Conservation (phyloP, 2,113 vertebrate genomes). For the Raja brachyura region DNA sequence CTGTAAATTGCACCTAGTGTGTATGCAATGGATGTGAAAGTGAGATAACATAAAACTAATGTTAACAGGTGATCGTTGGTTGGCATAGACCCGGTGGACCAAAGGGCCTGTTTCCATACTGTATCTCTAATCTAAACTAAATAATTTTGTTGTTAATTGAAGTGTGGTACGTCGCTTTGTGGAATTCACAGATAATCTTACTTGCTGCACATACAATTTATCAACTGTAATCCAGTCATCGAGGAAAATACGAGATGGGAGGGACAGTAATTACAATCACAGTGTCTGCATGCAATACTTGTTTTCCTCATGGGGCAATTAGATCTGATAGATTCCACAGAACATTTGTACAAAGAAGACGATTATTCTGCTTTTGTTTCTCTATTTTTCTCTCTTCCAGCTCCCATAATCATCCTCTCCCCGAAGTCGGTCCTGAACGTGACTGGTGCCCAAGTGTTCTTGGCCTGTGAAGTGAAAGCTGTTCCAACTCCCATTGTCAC, state of each 20-base stretch:
- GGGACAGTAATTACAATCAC: not conserved
- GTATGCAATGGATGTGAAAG: no score
- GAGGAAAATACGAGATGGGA: not conserved
- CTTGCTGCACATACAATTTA: not conserved
- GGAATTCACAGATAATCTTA: not conserved
- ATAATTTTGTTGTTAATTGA: not conserved
- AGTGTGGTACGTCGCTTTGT: not conserved
- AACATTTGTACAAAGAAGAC: conserved; percentile 39
- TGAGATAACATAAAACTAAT: no score
- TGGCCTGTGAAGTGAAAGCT: conserved; percentile 57
- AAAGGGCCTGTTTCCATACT: no score
- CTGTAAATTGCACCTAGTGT: no score
- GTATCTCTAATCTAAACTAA: no score
- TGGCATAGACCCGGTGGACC: no score
- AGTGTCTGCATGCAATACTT: not conserved
- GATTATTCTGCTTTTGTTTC: no score
- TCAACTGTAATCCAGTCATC: not conserved
- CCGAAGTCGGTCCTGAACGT: conserved; percentile 52
- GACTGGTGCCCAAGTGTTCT: conserved; percentile 50
- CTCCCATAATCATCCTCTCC: conserved; percentile 51
- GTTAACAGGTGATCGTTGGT: no score
- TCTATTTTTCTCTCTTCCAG: conserved; percentile 43
- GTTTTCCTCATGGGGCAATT: not conserved
- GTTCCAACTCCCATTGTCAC: conserved; percentile 52
- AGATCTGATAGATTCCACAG: not conserved